A percentile compares a stretch with the other conserved stretches of the same genome.
phyloP scores from a whole-genome alignment of 1,140 invertebrate genomes.

The Drosophila kohkoa region DNA sequence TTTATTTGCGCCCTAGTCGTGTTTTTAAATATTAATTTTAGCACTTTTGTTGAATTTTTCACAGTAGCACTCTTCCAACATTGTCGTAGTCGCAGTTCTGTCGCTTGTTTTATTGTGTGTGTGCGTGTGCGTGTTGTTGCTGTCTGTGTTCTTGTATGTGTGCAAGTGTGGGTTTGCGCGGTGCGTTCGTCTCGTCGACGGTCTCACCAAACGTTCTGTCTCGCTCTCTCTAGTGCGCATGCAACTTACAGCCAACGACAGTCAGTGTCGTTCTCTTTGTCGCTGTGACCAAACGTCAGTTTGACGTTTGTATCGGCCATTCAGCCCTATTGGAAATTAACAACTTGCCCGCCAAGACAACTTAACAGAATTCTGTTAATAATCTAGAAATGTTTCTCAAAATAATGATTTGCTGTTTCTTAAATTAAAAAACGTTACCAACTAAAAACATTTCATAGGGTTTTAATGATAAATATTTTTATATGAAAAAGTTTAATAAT shows the following conservation, averaged over 20 bases:
- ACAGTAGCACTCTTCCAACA: conserved; percentile 54
- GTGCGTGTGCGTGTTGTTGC: conserved; percentile 39
- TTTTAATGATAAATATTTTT: too few species aligned
- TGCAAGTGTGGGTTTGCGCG: conserved; percentile 37
- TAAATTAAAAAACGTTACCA: too few species aligned
- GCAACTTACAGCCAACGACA: conserved; percentile 39
- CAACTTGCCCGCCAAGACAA: conserved; percentile 3
- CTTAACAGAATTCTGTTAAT: conserved; percentile 27
- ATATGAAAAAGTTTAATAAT: too few species aligned
- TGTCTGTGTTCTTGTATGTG: conserved; percentile 32
- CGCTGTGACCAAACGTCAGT: conserved; percentile 64
- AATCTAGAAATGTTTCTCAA: background rate
- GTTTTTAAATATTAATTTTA: conserved; percentile 48
- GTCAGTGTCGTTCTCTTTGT: conserved; percentile 66
- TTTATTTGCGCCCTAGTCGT: conserved; percentile 34
- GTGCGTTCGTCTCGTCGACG: conserved; percentile 60
- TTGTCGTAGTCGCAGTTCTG: conserved; percentile 63
- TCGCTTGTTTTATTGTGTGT: conserved; percentile 21
- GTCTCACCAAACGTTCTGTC: conserved; percentile 67
- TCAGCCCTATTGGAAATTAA: conserved; percentile 57
- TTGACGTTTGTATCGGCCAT: conserved; percentile 61
- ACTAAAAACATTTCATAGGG: too few species aligned
- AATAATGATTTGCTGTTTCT: background rate
- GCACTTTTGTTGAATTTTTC: conserved; percentile 73
- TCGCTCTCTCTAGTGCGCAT: conserved; percentile 46